Evolutionary conservation across 2,113 vertebrate species (phyloP), one percentile per base, ranked within the genome.

Genomic region (Rousettus leschenaultii): DNA sequence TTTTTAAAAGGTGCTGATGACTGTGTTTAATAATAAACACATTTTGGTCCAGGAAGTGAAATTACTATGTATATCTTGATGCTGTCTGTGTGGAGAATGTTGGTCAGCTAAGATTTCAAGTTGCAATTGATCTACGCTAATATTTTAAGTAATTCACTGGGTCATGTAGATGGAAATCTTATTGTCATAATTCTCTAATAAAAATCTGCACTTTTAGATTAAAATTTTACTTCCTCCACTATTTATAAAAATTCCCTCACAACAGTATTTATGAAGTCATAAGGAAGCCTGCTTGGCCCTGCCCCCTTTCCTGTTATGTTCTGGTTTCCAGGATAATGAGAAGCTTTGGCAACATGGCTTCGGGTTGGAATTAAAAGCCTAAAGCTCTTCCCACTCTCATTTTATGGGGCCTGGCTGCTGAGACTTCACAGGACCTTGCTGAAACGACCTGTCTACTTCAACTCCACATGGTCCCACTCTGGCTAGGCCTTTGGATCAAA

Each of bases 401-500:
- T 98, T 98, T 97, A 96, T 90, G 97, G 97, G 97, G 84, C 95
- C 97, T 97, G 5, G 89, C 98, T 98, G 96, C 98, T 97, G 97
- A 95, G 97, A 98, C 98, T 98, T 98, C 98, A 97, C 96, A 98
- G 98, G 98, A 97, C 98, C 97, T 97, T 96, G 96, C 96, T 97
- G 97, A 98, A 98, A 98, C 92, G 94, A 98, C 97, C 98, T 99
- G 97, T 98, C 98, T 98, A 97, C 98, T 97, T 98, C 98, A 95
- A 90, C 97, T 97, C 97, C 19, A 24, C 96, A 93, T 91, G 98
- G 98, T 92, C 98, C 98, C 98, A 95, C 98, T 98, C 98, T 66
- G 94, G 96, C 98, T 97, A 97, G 98, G 98, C 97, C 98, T 98
- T 98, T 98, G 98, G 98, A 98, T 98, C 98, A 98, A 98, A 98